Evolutionary conservation across 2,888 invertebrate genomes (phyloP).

Genomic region (Lasius fuliginosus): DNA sequence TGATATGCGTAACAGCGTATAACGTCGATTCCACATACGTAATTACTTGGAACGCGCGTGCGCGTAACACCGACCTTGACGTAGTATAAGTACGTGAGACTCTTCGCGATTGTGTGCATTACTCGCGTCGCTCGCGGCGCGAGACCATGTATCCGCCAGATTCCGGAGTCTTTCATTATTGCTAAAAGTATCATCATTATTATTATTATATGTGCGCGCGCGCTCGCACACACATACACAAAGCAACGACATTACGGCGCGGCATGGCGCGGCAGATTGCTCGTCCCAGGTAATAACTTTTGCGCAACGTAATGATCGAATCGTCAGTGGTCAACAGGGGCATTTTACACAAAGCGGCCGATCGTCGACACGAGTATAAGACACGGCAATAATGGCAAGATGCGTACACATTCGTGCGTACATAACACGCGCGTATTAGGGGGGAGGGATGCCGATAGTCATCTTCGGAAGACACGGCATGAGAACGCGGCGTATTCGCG

Average conservation of each 20-base stretch:
- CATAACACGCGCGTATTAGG: background rate
- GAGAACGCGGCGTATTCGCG: constrained; percentile 54
- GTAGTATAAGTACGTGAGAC: background rate
- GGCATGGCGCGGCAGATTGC: constrained; percentile 39
- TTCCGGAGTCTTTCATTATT: constrained; percentile 70
- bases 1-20: constrained; percentile 60
- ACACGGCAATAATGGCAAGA: background rate
- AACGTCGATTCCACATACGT: constrained; percentile 54
- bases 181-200: constrained; percentile 75
- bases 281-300: constrained; percentile 48
- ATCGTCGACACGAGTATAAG: constrained; percentile 46
- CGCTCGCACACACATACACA: background rate
- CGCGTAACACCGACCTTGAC: constrained; percentile 42
- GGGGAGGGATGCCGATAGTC: constrained; percentile 49
- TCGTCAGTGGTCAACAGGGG: constrained; percentile 52
- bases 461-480: constrained; percentile 57
- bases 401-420: background rate
- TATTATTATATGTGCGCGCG: constrained; percentile 34
- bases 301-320: constrained; percentile 66
- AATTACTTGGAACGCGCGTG: constrained; percentile 25
- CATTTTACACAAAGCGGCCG: constrained; percentile 54
- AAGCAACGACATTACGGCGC: constrained; percentile 43
- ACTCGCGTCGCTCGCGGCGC: constrained; percentile 62
- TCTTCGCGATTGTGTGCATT: constrained; percentile 43
- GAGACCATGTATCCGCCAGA: constrained; percentile 51